Evolutionary conservation across 2,888 invertebrate genomes (phyloP).

Genomic region (Orthosia gracilis): DNA sequence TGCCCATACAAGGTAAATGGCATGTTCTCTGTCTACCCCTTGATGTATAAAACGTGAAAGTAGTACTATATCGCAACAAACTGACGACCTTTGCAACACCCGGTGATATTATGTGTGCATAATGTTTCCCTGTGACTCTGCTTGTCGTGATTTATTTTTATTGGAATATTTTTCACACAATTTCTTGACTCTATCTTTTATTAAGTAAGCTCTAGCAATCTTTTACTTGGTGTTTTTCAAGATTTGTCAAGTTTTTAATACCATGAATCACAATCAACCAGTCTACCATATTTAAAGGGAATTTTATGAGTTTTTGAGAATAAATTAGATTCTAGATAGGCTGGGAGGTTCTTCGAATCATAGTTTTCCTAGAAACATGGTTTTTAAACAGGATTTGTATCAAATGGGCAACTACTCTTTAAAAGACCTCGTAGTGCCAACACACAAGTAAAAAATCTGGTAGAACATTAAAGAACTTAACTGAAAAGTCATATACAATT

Average conservation of each 20-base stretch:
- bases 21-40: conserved; percentile 25
- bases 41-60: conserved; percentile 46
- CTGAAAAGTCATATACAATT: background rate
- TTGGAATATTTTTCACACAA: background rate
- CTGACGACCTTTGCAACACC: conserved; percentile 57
- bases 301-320: too few relatives aligned
- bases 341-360: too few relatives aligned
- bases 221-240: too few relatives aligned
- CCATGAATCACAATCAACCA: too few relatives aligned
- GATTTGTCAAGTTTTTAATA: too few relatives aligned
- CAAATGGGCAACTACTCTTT: too few relatives aligned
- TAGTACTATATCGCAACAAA: conserved; percentile 38
- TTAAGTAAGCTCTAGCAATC: too few relatives aligned
- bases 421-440: background rate
- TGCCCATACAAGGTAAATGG: conserved; percentile 12
- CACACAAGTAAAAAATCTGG: background rate
- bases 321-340: too few relatives aligned
- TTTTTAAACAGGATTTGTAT: too few relatives aligned
- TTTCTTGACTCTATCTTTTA: too few relatives aligned
- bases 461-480: background rate
- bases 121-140: background rate
- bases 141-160: conserved; percentile 13
- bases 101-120: conserved; percentile 49
- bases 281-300: too few relatives aligned
- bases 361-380: too few relatives aligned